Conservation (phyloP, 2,888 invertebrate species). For the Rosalia funebris region DNA sequence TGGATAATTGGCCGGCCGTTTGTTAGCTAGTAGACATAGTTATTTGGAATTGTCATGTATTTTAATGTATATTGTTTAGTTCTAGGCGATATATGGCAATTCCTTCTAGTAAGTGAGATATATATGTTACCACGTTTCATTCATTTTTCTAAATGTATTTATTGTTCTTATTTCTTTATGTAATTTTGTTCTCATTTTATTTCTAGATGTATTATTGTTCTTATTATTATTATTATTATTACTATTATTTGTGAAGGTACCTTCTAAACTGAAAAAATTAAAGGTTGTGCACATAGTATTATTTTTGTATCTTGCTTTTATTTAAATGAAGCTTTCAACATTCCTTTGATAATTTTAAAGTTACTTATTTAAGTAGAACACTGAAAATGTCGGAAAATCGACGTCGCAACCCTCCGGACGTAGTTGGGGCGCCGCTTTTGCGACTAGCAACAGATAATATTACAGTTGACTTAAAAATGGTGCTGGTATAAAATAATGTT, state of each 20-base stretch:
- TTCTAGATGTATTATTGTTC: constrained; percentile 39
- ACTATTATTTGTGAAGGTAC: constrained; percentile 36
- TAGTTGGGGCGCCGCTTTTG: constrained; percentile 1
- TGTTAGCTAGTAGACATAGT: constrained; percentile 48
- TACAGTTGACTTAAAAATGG: constrained; percentile 53
- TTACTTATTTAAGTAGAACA: constrained; percentile 8
- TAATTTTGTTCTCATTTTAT: constrained; percentile 33
- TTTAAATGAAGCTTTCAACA: constrained; percentile 46
- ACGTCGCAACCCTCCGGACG: not conserved
- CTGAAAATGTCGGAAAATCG: not conserved
- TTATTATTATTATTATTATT: too few species aligned
- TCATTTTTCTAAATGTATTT: constrained; percentile 44
- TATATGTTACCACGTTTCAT: constrained; percentile 61
- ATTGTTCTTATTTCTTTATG: constrained; percentile 43
- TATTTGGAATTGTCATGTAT: constrained; percentile 38
- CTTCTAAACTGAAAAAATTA: constrained; percentile 30
- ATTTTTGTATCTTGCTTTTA: constrained; percentile 48
- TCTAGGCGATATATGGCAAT: constrained; percentile 34
- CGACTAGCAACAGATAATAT: constrained; percentile 25
- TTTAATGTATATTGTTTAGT: constrained; percentile 23
- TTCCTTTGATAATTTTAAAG: constrained; percentile 38
- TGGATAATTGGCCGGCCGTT: constrained; percentile 45
- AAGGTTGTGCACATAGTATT: constrained; percentile 58
- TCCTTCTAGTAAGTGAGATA: constrained; percentile 56
- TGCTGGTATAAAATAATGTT: constrained; percentile 59